These are phyloP conservation scores for Edolisoma coerulescens DNA, from an alignment of 2,113 vertebrate genomes.

Conservation along the genomic window DNA sequence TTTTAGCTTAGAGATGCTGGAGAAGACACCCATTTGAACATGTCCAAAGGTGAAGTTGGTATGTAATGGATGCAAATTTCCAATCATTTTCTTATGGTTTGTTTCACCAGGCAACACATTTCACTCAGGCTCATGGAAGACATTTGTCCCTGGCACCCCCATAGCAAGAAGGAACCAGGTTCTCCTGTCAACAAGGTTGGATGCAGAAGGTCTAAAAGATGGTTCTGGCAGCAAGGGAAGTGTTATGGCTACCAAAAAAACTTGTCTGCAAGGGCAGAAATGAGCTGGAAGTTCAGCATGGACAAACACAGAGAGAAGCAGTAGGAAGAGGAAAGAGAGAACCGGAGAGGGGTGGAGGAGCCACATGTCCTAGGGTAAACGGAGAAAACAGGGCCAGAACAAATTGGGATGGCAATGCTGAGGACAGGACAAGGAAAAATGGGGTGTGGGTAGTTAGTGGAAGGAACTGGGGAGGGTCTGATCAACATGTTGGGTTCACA, in stretches of 20 bases:
- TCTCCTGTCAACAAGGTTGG: background rate
- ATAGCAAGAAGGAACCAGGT: background rate
- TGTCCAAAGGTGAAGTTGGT: background rate
- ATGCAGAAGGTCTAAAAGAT: background rate
- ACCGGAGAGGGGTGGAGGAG: background rate
- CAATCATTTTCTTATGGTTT: background rate
- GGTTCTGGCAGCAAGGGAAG: background rate
- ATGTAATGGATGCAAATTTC: background rate
- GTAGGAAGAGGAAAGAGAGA: background rate
- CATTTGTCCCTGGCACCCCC: background rate
- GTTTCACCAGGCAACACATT: background rate
- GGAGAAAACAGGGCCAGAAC: background rate
- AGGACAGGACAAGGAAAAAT: background rate
- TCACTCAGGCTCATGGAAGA: background rate
- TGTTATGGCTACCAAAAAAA: background rate
- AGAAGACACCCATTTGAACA: background rate
- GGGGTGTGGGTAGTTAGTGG: accelerated
- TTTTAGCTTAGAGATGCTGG: background rate
- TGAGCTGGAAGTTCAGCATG: background rate
- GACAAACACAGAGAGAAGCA: background rate
- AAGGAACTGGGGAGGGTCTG: background rate
- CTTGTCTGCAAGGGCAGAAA: background rate
- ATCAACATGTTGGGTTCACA: background rate
- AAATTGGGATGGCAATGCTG: background rate
- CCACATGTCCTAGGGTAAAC: background rate